phyloP scores from a whole-genome alignment of 1,140 invertebrate genomes.

The Trachymyrmex cornetzi region DNA sequence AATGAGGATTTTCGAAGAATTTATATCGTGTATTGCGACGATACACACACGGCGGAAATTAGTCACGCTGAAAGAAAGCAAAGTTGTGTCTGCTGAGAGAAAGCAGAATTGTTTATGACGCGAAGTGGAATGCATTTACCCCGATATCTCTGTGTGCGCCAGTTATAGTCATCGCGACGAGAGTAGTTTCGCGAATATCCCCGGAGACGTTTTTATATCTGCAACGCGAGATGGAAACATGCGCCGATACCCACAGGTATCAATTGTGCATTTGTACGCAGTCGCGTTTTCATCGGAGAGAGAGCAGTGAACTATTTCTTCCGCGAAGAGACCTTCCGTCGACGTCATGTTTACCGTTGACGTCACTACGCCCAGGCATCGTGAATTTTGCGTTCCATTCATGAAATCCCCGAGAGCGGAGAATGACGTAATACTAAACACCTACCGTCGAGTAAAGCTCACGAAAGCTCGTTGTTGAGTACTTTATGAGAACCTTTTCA shows the following conservation, averaged over 20 bases:
- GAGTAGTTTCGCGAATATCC: background rate
- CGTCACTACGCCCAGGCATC: slow-evolving; percentile 48
- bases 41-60: slow-evolving; percentile 32
- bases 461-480: background rate
- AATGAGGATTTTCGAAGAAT: slow-evolving; percentile 40
- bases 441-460: slow-evolving; percentile 20
- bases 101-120: slow-evolving; percentile 62
- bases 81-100: slow-evolving; percentile 36
- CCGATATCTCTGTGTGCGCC: background rate
- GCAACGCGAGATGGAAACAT: background rate
- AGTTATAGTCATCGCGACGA: background rate
- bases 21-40: slow-evolving; percentile 2
- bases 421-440: slow-evolving; percentile 40
- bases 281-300: slow-evolving; percentile 16
- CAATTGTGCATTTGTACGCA: slow-evolving; percentile 34
- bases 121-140: slow-evolving; percentile 18
- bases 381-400: slow-evolving; percentile 47
- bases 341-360: slow-evolving; percentile 55
- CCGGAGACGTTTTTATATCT: slow-evolving; percentile 32
- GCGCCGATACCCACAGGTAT: background rate
- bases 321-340: slow-evolving; percentile 22
- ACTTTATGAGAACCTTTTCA: background rate
- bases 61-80: slow-evolving; percentile 49
- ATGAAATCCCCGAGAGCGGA: slow-evolving; percentile 37
- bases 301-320: slow-evolving; percentile 45